A percentile compares a stretch with the other conserved stretches of the same genome.
These are phyloP conservation scores for Tinamus guttatus DNA, from an alignment of 2,113 vertebrate species.

Conservation along the genomic window DNA sequence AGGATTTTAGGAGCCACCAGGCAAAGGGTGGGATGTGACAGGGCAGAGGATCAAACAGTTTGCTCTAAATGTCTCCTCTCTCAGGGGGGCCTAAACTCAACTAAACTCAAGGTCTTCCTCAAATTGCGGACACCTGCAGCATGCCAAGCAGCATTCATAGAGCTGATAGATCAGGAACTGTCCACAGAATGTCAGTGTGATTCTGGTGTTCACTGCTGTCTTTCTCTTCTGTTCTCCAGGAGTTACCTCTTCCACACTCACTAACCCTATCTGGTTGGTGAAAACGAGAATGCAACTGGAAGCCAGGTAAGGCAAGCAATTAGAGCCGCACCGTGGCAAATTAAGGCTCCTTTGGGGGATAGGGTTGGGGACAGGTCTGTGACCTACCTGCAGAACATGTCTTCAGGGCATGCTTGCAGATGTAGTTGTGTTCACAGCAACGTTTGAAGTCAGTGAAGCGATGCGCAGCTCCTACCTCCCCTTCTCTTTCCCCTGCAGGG, in stretches of 20 bases:
- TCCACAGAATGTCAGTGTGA: not conserved
- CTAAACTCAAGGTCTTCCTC: slow-evolving; percentile 13
- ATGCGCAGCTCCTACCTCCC: not conserved
- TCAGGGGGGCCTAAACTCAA: too few species aligned
- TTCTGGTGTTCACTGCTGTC: not conserved
- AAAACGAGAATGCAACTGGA: slow-evolving; percentile 76
- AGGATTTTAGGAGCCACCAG: not conserved
- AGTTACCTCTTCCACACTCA: slow-evolving; percentile 54
- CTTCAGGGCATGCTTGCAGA: not conserved
- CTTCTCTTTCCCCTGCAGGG: not conserved
- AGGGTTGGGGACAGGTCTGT: not conserved
- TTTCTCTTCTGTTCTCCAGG: slow-evolving; percentile 42
- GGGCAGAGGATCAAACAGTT: not conserved
- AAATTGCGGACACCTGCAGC: not conserved
- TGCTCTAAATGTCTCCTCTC: not conserved
- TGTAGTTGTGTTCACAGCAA: not conserved
- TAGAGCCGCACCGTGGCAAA: not conserved
- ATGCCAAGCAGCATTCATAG: slow-evolving; percentile 2
- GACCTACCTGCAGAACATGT: not conserved
- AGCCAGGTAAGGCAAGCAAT: slow-evolving; percentile 43
- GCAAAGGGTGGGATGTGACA: not conserved
- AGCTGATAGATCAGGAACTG: not conserved
- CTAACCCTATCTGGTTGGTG: slow-evolving; percentile 76
- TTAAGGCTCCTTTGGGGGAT: not conserved
- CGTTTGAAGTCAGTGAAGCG: not conserved